phyloP scores from a whole-genome alignment of 2,888 invertebrate genomes.

The Neoaliturus tenellus region DNA sequence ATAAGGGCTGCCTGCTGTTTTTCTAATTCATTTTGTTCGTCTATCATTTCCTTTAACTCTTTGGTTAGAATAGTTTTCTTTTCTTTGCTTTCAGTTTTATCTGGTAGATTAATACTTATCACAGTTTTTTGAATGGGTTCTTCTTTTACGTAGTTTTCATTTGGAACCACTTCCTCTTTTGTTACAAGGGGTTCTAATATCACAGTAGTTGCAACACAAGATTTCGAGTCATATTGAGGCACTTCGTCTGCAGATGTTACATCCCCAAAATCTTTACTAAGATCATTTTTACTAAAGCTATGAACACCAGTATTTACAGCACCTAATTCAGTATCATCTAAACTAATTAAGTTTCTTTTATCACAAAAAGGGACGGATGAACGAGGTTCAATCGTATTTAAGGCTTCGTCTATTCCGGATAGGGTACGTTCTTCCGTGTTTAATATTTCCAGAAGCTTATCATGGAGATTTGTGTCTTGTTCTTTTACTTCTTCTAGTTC shows the following conservation, averaged over 20 bases:
- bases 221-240: background rate
- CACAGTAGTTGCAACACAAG: background rate
- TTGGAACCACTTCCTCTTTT: background rate
- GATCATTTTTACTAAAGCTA: background rate
- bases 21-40: conserved; percentile 60
- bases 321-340: background rate
- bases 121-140: conserved; percentile 27
- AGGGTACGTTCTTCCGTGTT: conserved; percentile 59
- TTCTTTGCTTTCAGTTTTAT: conserved; percentile 56
- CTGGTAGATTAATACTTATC: conserved; percentile 25
- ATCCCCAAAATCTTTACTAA: background rate
- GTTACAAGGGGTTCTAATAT: background rate
- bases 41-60: conserved; percentile 64
- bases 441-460: conserved; percentile 60
- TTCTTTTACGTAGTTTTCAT: background rate
- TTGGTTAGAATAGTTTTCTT: conserved; percentile 60
- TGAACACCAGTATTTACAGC: background rate
- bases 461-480: conserved; percentile 28
- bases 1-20: conserved; percentile 54
- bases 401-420: conserved; percentile 58
- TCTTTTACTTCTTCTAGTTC: conserved; percentile 50
- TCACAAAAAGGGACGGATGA: conserved; percentile 27
- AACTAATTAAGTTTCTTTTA: background rate
- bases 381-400: conserved; percentile 44
- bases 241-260: background rate